Conservation (phyloP, 2,797 vertebrate species). For the Merluccius polli region DNA sequence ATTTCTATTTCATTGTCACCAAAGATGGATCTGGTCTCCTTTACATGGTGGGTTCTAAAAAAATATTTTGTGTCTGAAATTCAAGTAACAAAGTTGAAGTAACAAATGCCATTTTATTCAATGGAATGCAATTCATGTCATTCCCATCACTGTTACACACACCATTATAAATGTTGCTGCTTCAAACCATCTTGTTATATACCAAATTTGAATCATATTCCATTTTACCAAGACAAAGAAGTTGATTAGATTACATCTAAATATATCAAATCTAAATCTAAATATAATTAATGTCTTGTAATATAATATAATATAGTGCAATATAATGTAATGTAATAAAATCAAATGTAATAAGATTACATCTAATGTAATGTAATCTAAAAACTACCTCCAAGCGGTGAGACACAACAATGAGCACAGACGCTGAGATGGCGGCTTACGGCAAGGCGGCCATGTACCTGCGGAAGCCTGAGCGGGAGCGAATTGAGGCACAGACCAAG, state of each 20-base stretch:
- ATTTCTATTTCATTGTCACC: neutral
- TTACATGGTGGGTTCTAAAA: neutral
- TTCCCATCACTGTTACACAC: neutral
- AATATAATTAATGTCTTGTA: neutral
- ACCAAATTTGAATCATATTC: neutral
- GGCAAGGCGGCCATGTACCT: constrained; percentile 8
- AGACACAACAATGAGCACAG: constrained; percentile 1
- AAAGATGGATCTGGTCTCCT: neutral
- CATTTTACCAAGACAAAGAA: neutral
- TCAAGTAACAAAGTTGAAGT: neutral
- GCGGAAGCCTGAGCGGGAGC: constrained; percentile 5
- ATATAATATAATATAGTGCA: neutral
- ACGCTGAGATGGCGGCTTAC: constrained; percentile 6
- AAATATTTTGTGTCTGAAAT: neutral
- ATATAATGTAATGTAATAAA: neutral
- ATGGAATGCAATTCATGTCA: neutral
- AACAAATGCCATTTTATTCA: neutral
- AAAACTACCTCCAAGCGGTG: neutral
- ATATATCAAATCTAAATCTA: too few species aligned
- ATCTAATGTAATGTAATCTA: neutral
- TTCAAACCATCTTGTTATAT: neutral
- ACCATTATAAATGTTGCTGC: neutral
- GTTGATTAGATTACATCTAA: neutral
- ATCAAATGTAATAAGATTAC: neutral
- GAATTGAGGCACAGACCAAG: neutral